Evolutionary conservation across 92 coral and sea anemone species (phyloP).

Genomic region (Epizoanthus illoricatus): DNA sequence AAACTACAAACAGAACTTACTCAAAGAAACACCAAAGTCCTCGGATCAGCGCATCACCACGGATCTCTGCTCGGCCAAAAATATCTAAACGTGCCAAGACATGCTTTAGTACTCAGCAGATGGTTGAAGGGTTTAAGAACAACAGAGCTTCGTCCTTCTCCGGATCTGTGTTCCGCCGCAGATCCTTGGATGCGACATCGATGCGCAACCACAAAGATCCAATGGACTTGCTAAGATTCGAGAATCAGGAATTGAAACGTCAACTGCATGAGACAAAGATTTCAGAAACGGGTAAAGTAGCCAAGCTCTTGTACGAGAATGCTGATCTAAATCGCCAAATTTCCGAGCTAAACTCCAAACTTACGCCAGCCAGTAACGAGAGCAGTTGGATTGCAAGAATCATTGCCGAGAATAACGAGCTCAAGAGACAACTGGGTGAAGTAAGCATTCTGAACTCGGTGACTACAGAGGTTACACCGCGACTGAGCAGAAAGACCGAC

Average conservation of each 20-base stretch:
- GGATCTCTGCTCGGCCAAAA: conserved; percentile 37
- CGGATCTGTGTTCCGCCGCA: conserved; percentile 5
- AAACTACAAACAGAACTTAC: conserved; percentile 30
- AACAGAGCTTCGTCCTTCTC: conserved; percentile 2
- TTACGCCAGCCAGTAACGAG: conserved; percentile 39
- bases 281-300: conserved; percentile 74
- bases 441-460: conserved; percentile 82
- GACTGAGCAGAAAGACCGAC: conserved; percentile 50
- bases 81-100: conserved; percentile 65
- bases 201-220: conserved; percentile 31
- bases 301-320: conserved; percentile 71
- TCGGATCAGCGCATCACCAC: conserved; percentile 23
- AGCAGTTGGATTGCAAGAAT: conserved; percentile 62
- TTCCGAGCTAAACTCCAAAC: conserved; percentile 54
- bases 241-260: conserved; percentile 60
- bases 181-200: conserved; percentile 40
- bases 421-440: conserved; percentile 80
- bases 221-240: conserved; percentile 48
- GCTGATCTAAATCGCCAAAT: conserved; percentile 69
- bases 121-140: conserved; percentile 25
- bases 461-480: conserved; percentile 65
- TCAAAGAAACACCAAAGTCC: conserved; percentile 5
- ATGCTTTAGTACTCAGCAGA: conserved; percentile 40
- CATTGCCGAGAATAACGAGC: conserved; percentile 68
- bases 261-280: conserved; percentile 67